Conservation (phyloP, 2,888 invertebrate species). For the Eurois occulta region DNA sequence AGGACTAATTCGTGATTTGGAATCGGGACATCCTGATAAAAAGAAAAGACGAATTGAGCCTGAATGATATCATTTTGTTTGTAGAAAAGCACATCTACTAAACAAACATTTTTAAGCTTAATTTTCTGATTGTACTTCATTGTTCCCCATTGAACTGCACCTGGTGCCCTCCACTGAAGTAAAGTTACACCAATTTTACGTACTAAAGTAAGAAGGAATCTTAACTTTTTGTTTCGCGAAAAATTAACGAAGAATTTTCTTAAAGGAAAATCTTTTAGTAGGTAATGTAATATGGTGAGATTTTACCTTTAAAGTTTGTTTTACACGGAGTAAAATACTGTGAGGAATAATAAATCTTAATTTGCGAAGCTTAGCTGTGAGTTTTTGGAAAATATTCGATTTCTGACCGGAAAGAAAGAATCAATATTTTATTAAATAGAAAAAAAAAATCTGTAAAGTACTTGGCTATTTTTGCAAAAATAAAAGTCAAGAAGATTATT, state of each 20-base stretch:
- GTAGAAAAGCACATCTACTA: too few species aligned
- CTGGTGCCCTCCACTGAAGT: slow-evolving; percentile 20
- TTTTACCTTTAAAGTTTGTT: slow-evolving; percentile 19
- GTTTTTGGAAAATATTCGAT: slow-evolving; percentile 2
- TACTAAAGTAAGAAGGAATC: slow-evolving; percentile 15
- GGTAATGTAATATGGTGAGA: slow-evolving; percentile 34
- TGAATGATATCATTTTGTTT: neutral
- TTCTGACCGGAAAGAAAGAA: neutral
- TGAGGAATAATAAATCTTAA: slow-evolving; percentile 13
- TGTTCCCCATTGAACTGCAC: slow-evolving; percentile 11
- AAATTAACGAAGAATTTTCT: slow-evolving; percentile 35
- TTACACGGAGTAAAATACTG: neutral
- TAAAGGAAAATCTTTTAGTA: slow-evolving; percentile 35
- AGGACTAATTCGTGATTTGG: neutral
- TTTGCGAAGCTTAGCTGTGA: slow-evolving; percentile 2
- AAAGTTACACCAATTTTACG: slow-evolving; percentile 14
- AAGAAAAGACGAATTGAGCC: too few species aligned
- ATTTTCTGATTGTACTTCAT: neutral
- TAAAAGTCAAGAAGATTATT: neutral
- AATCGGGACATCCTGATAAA: neutral
- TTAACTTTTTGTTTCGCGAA: slow-evolving; percentile 27
- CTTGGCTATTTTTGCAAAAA: neutral
- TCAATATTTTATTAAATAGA: neutral
- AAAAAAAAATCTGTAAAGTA: neutral
- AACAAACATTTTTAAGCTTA: neutral